Percentiles rank a stretch among this genome's conserved stretches.
Conservation (phyloP, 2,113 vertebrate genomes). For the Stegostoma tigrinum region DNA sequence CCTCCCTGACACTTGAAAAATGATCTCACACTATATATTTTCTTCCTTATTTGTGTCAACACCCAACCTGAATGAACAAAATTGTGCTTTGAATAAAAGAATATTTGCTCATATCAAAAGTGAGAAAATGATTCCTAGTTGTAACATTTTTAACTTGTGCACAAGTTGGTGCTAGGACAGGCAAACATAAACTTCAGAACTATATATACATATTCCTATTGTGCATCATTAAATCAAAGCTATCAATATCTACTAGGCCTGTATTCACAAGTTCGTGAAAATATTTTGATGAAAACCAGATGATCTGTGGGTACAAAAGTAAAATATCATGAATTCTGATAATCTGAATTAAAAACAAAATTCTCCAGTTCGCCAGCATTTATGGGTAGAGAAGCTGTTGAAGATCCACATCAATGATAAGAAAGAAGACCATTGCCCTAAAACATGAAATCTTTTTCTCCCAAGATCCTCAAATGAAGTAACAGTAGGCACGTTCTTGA, state of each 20-base stretch:
- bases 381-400: neutral
- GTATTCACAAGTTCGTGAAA: neutral
- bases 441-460: neutral
- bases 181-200: too few relatives aligned
- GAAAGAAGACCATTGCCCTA: neutral
- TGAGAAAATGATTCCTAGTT: neutral
- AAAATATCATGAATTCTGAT: neutral
- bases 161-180: neutral
- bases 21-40: neutral
- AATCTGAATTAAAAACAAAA: neutral
- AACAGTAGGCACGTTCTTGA: neutral
- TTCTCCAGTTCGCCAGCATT: neutral
- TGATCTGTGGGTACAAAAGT: neutral
- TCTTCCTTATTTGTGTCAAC: neutral
- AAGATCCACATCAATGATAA: neutral
- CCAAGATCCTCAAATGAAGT: neutral
- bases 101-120: neutral
- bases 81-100: neutral
- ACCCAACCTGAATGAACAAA: neutral
- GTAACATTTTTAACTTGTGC: neutral
- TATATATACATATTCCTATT: neutral
- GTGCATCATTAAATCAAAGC: neutral
- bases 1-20: neutral
- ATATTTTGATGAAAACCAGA: neutral
- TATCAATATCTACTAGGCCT: neutral